Base-by-base conservation (phyloP, 2,797 vertebrate genomes). In the Parotocinclus haroldoi region DNA sequence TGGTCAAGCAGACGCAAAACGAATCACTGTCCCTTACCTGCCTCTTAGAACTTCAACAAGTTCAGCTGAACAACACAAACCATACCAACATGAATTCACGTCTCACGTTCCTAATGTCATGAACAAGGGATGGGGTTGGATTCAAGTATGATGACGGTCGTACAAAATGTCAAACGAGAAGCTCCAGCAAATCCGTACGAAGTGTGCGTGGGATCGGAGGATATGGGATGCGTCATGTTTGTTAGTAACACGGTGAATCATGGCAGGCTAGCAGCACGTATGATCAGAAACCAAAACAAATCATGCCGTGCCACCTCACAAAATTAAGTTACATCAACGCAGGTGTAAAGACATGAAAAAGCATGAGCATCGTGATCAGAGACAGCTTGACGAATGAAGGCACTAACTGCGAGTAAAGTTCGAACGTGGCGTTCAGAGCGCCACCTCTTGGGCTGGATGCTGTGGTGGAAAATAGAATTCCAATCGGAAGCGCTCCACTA, bases 341-440 rank as follows among this genome's bases (percentile, higher is more conserved):
- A 11, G 40, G 10, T 42, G 40, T 9, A 16, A 18, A 44, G 36
- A 53, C 39, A 19, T 10, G 63, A 57, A 65, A 40, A 53, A 64
- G 54, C 70, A 58, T 70, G 66, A 59, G 76, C 44, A 49, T 39
- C 17, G 50, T 67, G 72, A 69, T 42, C 59, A 75, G 68, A 79
- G 72, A 68, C 76, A 73, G 70, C 52, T 58, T 77, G 75, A 82
- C 78, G 79, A 81, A 90, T 88, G 89, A 92, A 92, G 90, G 90
- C 89, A 92, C 89, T 92, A 89, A 53, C 88, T 81, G 83, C 88
- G 90, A 90, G 89, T 88, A 86, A 84, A 90, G 83, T 87, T 85
- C 79, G 86, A 80, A 77, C 85, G 77, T 84, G 82, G 80, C 83
- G 81, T 71, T 78, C 66, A 68, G 14, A 71, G 66, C 79, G 68